Evolutionary conservation across 2,888 invertebrate genomes (phyloP).

Genomic region (Tribolium freemani): DNA sequence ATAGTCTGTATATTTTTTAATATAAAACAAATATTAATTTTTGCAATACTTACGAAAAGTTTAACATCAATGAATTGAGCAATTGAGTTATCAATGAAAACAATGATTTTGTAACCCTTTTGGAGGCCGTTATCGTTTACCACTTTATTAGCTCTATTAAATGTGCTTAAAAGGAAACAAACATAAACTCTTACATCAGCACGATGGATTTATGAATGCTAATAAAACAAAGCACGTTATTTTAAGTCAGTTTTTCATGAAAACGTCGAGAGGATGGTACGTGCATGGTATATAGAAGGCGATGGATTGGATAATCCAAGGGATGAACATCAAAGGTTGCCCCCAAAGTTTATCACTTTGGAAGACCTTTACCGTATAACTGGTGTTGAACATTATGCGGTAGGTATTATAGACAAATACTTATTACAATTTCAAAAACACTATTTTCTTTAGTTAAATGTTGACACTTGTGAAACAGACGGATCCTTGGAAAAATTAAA

Average conservation of each 20-base stretch:
- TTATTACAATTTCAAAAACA: not conserved
- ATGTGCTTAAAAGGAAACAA: not conserved
- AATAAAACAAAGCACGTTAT: not conserved
- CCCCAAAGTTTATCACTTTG: constrained; percentile 5
- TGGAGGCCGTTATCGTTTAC: too few species aligned
- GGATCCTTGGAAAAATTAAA: constrained; percentile 77
- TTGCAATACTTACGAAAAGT: too few species aligned
- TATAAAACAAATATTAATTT: too few species aligned
- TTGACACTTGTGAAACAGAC: constrained; percentile 75
- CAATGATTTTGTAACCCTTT: too few species aligned
- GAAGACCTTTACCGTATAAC: not conserved
- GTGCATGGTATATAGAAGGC: constrained; percentile 15
- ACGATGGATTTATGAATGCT: not conserved
- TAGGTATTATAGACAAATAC: not conserved
- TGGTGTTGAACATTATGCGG: constrained; percentile 21
- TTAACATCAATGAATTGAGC: too few species aligned
- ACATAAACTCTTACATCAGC: not conserved
- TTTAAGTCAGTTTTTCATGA: not conserved
- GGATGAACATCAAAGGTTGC: constrained; percentile 1
- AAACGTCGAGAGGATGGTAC: not conserved
- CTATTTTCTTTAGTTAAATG: constrained; percentile 64
- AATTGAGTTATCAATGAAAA: too few species aligned
- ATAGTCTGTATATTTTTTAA: too few species aligned
- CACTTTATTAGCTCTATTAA: not conserved
- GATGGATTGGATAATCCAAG: not conserved